Base-by-base conservation (phyloP, 1,140 invertebrate genomes). In the Drosophila leontia region DNA sequence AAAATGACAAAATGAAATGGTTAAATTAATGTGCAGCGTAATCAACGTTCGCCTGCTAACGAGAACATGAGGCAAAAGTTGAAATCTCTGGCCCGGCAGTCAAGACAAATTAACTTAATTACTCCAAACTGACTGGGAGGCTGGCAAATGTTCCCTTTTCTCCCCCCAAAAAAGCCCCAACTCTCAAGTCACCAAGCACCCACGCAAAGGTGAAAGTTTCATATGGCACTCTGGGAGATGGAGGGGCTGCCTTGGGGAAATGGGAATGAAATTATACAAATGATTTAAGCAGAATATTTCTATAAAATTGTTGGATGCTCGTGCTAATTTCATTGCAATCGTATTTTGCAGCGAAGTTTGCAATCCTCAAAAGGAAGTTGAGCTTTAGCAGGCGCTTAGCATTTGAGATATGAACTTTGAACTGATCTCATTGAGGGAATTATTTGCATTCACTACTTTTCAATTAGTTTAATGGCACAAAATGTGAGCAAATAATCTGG, bases 81-180 rank as follows among this genome's bases (percentile, higher is more conserved):
- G 45, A 72, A 72, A 60, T 72, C 70, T 72, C 70, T 71, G 70
- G 67, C 53, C 70, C 70, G 53, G 51, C 70, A 60, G 45, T 60
- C 67, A 72, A 72, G 70, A 72, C 67, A 72, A 72, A 72, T 72
- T 72, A 72, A 72, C 67, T 72, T 72, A 72, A 72, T 72, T 72
- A 72, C 70, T 72, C 53, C 67, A 72, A 72, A 51, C 70, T 72
- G 70, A 72, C 68, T 72, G 53, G 23, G 67, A 60, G 67, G 32
- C 67, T 51, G 37, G 53, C 53, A 50, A 71, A 72, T 15, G 42
- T 51, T 23, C 39, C 19, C 15, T 13, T 13, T 17, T 2, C 23
- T 19, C 7, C 29, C 61, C n/a, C 26, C 23, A 7, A 7, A 15
- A 9, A 12, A 0, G 23, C 45, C 26, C 23, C 12, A 23, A 15